Conservation (phyloP, 1,140 invertebrate genomes). For the Ooceraea biroi region DNA sequence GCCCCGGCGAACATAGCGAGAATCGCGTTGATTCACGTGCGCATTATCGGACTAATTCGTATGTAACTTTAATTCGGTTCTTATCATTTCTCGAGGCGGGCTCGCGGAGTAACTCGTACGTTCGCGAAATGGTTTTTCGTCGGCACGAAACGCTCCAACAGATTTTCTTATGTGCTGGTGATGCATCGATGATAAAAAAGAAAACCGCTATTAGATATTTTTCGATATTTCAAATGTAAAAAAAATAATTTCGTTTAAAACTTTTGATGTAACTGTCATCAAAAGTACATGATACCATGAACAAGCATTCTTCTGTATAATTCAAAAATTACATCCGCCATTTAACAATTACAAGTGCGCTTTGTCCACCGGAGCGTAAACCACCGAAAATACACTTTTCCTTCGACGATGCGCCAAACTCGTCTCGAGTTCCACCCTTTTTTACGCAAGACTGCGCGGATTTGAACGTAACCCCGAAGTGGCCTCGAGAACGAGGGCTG, state of each 20-base stretch:
- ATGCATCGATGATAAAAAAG: background rate
- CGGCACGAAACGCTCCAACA: constrained; percentile 30
- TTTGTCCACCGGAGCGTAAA: constrained; percentile 28
- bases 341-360: constrained; percentile 32
- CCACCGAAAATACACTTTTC: constrained; percentile 17
- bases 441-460: constrained; percentile 73
- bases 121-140: constrained; percentile 32
- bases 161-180: background rate
- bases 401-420: constrained; percentile 16
- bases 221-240: background rate
- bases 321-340: constrained; percentile 27
- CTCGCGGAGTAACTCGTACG: background rate
- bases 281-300: background rate
- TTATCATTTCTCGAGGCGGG: constrained; percentile 51
- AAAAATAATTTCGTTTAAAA: background rate
- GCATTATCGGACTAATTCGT: constrained; percentile 47
- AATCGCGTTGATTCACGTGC: constrained; percentile 48
- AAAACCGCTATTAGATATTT: constrained; percentile 9
- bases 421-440: constrained; percentile 60
- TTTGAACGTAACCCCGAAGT: constrained; percentile 74
- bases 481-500: constrained; percentile 75
- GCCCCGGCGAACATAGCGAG: constrained; percentile 24
- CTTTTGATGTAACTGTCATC: constrained; percentile 18
- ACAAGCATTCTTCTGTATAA: background rate
- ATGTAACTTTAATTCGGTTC: constrained; percentile 54